A percentile compares a stretch with the other conserved stretches of the same genome.
phyloP scores from a whole-genome alignment of 2,113 vertebrate species.

The Trematomus loennbergii region DNA sequence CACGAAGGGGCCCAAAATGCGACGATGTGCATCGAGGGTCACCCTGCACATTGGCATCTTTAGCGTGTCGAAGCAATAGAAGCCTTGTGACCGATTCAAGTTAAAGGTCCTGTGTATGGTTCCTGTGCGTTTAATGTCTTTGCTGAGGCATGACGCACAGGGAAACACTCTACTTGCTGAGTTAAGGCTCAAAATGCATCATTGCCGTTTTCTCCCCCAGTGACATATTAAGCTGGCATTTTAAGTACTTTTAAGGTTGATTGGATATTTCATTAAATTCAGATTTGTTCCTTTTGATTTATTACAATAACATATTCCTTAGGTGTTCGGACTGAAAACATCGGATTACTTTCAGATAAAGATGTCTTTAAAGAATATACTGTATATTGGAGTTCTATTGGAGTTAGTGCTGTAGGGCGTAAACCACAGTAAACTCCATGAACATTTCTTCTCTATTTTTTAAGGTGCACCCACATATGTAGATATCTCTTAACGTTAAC shows the following conservation, averaged over 20 bases:
- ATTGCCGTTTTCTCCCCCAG: constrained; percentile 46
- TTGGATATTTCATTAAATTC: constrained; percentile 63
- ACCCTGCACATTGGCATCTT: constrained; percentile 41
- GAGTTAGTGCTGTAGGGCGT: not conserved
- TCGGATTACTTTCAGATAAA: not conserved
- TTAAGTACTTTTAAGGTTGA: constrained; percentile 62
- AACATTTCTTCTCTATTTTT: not conserved
- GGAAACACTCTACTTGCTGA: constrained; percentile 46
- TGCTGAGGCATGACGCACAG: constrained; percentile 61
- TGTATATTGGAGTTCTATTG: not conserved
- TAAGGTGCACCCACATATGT: not conserved
- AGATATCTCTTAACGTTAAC: not conserved
- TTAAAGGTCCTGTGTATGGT: constrained; percentile 60
- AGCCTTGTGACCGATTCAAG: constrained; percentile 35
- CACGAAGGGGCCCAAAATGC: constrained; percentile 37
- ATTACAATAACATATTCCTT: constrained; percentile 39
- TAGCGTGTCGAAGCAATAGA: constrained; percentile 46
- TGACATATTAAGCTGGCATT: constrained; percentile 69
- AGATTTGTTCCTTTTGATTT: constrained; percentile 71
- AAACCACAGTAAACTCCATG: not conserved
- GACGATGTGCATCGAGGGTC: constrained; percentile 51
- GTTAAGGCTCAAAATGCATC: constrained; percentile 50
- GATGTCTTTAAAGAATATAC: not conserved
- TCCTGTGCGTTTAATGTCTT: constrained; percentile 55
- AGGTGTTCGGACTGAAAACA: constrained; percentile 19